These are phyloP conservation scores for Callospermophilus lateralis DNA, from an alignment of 2,113 vertebrate genomes.

Conservation along the genomic window DNA sequence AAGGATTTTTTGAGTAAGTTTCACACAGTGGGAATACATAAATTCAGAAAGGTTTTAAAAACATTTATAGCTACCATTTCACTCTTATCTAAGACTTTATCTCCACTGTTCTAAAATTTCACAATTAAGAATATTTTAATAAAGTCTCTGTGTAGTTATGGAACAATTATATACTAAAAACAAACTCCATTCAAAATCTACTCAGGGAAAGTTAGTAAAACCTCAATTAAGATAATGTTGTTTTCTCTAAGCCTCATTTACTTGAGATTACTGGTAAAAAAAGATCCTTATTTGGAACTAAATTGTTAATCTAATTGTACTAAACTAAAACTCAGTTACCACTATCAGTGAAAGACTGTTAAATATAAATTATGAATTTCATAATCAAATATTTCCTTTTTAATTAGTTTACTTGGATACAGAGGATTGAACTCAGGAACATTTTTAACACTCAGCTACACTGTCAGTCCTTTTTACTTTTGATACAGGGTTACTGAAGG, in stretches of 20 bases:
- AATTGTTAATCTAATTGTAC: background rate
- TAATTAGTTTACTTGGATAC: no score
- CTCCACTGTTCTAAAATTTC: background rate
- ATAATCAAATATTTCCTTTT: background rate
- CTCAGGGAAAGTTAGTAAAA: background rate
- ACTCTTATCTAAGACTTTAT: background rate
- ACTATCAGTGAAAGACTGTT: background rate
- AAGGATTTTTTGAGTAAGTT: background rate
- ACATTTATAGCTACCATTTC: background rate
- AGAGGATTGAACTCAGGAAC: no score
- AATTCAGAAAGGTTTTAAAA: background rate
- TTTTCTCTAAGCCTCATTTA: background rate
- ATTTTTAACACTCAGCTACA: no score
- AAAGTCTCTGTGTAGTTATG: background rate
- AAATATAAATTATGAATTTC: slow-evolving; percentile 1
- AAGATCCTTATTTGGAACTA: slow-evolving; percentile 5
- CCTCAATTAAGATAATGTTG: background rate
- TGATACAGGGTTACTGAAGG: no score
- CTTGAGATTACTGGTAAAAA: background rate
- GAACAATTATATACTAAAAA: background rate
- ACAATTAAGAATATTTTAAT: background rate
- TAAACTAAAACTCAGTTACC: background rate
- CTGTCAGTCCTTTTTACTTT: no score
- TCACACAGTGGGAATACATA: background rate
- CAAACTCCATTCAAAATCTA: background rate